A percentile compares a stretch with the other conserved stretches of the same genome.
Conservation (phyloP, 2,888 invertebrate genomes). For the Tetranychus piercei region DNA sequence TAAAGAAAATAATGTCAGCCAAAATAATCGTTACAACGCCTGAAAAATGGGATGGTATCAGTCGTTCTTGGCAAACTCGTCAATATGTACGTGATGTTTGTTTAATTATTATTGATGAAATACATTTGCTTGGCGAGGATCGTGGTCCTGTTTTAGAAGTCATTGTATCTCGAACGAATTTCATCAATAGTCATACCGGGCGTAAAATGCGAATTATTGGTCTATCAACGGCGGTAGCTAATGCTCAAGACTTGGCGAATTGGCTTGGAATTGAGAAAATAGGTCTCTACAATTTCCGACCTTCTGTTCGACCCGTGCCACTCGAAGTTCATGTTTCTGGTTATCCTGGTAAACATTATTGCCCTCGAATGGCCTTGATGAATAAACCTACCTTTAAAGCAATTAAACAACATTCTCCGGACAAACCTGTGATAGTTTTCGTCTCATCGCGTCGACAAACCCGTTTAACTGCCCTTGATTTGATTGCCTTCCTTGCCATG, state of each 20-base stretch:
- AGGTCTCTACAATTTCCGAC: conserved; percentile 92
- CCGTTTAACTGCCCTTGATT: conserved; percentile 79
- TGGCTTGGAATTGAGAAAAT: conserved; percentile 70
- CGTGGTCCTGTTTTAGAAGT: conserved; percentile 60
- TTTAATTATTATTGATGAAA: conserved; percentile 90
- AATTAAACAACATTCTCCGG: conserved; percentile 73
- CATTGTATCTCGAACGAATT: conserved; percentile 90
- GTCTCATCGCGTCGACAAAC: conserved; percentile 94
- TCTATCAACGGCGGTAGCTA: conserved; percentile 88
- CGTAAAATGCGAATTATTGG: conserved; percentile 71
- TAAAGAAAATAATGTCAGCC: conserved; percentile 57
- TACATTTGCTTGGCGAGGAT: conserved; percentile 65
- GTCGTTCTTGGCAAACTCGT: conserved; percentile 90
- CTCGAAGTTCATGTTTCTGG: conserved; percentile 82
- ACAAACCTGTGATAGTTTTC: conserved; percentile 75
- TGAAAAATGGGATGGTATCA: conserved; percentile 99
- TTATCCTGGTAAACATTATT: conserved; percentile 93
- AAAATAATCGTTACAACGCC: conserved; percentile 95
- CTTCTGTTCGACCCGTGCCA: conserved; percentile 91
- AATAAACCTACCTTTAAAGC: conserved; percentile 92
- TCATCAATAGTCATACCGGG: conserved; percentile 61
- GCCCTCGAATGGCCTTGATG: conserved; percentile 98
- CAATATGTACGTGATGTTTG: conserved; percentile 73
- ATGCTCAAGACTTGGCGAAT: conserved; percentile 84
- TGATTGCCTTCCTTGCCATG: conserved; percentile 77